Conservation (phyloP, 2,113 vertebrate species). For the Rhabdomys dilectus region DNA sequence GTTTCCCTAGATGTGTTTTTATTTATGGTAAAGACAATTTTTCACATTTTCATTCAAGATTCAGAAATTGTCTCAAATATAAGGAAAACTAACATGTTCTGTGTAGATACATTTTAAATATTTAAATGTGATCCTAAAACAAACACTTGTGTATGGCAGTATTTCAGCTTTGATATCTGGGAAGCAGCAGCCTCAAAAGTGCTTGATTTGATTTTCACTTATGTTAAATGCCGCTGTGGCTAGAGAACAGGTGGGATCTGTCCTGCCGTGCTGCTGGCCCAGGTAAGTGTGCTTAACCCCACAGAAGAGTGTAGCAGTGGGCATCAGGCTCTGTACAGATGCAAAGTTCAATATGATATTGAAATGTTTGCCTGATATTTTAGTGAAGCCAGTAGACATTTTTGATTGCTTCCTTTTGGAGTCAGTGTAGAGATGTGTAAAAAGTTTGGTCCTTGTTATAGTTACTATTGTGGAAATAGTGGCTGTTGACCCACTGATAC, state of each 20-base stretch:
- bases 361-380: constrained; percentile 81
- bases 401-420: constrained; percentile 81
- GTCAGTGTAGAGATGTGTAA: constrained; percentile 78
- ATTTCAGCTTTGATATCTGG: constrained; percentile 85
- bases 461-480: constrained; percentile 72
- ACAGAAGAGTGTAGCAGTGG: constrained; percentile 89
- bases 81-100: constrained; percentile 89
- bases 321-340: constrained; percentile 85
- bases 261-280: constrained; percentile 93
- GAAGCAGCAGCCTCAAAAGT: constrained; percentile 86
- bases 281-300: constrained; percentile 92
- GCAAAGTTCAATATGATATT: constrained; percentile 78
- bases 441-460: constrained; percentile 78
- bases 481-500: constrained; percentile 77
- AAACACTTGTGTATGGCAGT: constrained; percentile 85
- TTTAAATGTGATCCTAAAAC: constrained; percentile 87
- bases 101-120: constrained; percentile 91
- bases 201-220: constrained; percentile 80
- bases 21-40: constrained; percentile 86
- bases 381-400: constrained; percentile 84
- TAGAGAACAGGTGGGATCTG: constrained; percentile 93
- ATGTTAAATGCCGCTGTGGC: constrained; percentile 89
- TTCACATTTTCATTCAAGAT: constrained; percentile 90
- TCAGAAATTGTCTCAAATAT: constrained; percentile 85
- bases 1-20: constrained; percentile 84